Base-by-base conservation (phyloP, 2,888 invertebrate species). In the Tipula lateralis region DNA sequence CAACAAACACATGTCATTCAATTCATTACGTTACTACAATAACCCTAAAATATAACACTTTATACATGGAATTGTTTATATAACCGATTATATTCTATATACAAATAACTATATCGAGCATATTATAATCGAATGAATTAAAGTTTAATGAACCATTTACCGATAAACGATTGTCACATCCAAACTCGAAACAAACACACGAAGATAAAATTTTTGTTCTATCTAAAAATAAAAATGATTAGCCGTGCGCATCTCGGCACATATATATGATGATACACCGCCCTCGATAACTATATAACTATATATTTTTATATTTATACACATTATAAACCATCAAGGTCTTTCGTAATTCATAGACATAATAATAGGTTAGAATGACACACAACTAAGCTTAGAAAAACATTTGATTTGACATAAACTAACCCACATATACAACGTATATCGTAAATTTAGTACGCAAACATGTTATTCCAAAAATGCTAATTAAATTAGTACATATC, bases 161-260 rank as follows among this genome's bases (percentile, higher is more conserved):
- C 66, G 66, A 66, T 24, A 66, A 66, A 66, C 24, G 66, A 66
- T n/a, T n/a, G 24, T 9, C 19, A 66, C 9, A 66, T 19, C 24
- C 24, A 66, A 24, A 66, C 19, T 9, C 12, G 6, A 66, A 1
- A 19, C 66, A 44, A 13, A n/a, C n/a, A 16, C 44, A 44, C 6
- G 16, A 24, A 66, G 9, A 66, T 66, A 12, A 66, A 24, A 24
- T 24, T 9, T 66, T 5, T 66, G 24, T 66, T 66, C 24, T 1
- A 66, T 66, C 66, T 66, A 66, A 66, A 66, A 66, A 66, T 66
- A 66, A 66, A 66, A 66, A 66, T 66, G 66, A 66, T 66, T 66
- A 24, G 66, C 66, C 24, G 66, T 12, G 66, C 66, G 24, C 66
- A 66, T 66, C n/a, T 50, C 44, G 44, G n/a, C 44, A 50, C 44